Percentiles rank a stretch among this genome's conserved stretches.
Conservation (phyloP, 2,888 invertebrate species). For the Endotricha flammealis region DNA sequence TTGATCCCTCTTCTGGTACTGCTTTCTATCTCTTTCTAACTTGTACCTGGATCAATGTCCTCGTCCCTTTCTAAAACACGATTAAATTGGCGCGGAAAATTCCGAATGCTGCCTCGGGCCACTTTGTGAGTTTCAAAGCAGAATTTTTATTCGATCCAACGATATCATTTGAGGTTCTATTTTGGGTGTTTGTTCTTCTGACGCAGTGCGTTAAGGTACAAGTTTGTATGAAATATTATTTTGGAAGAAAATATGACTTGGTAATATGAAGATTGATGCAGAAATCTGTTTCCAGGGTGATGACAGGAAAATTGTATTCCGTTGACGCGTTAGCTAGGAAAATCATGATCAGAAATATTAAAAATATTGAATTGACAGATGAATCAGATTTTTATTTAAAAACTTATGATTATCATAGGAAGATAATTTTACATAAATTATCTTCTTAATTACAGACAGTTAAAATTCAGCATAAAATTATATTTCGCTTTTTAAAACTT, state of each 20-base stretch:
- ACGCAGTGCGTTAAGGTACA: too few relatives aligned
- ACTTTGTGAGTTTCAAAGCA: constrained; percentile 50
- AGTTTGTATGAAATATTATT: constrained; percentile 11
- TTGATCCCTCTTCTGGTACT: constrained; percentile 61
- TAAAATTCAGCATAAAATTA: too few relatives aligned
- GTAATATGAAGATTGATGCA: constrained; percentile 50
- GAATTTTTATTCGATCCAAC: constrained; percentile 42
- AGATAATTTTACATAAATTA: too few relatives aligned
- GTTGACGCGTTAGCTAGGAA: constrained; percentile 60
- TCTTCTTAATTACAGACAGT: too few relatives aligned
- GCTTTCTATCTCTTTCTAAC: constrained; percentile 38
- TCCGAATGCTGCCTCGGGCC: constrained; percentile 52
- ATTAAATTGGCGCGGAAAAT: constrained; percentile 41
- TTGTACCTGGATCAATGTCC: constrained; percentile 9
- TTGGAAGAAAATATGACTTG: constrained; percentile 18
- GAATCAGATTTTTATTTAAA: too few relatives aligned
- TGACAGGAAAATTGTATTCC: constrained; percentile 58
- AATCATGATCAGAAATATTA: constrained; percentile 38
- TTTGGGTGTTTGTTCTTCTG: too few relatives aligned
- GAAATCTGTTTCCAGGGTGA: constrained; percentile 49
- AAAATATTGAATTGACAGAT: too few relatives aligned
- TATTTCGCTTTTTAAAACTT: too few relatives aligned
- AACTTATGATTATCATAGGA: too few relatives aligned
- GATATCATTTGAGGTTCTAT: too few relatives aligned
- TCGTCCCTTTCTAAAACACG: constrained; percentile 48